phyloP scores from a whole-genome alignment of 2,888 invertebrate species.

The Pollenia angustigena region DNA sequence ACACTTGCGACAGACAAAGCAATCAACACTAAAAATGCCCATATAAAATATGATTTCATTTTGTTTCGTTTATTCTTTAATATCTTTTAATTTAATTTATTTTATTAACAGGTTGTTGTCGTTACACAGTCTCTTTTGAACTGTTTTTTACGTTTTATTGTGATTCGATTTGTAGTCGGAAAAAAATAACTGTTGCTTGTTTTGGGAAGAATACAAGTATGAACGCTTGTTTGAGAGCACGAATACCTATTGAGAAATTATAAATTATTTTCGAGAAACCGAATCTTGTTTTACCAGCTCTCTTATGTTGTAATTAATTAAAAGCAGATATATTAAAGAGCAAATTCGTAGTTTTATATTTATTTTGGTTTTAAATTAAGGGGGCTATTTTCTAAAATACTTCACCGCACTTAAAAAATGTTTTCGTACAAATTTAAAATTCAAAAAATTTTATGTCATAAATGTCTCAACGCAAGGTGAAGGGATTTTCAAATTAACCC shows the following conservation, averaged over 20 bases:
- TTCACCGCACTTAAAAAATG: too few species aligned
- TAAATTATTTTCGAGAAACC: not conserved
- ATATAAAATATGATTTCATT: conserved; percentile 77
- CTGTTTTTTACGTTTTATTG: conserved; percentile 36
- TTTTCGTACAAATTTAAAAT: too few species aligned
- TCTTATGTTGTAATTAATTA: not conserved
- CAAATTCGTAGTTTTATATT: too few species aligned
- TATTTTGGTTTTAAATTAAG: too few species aligned
- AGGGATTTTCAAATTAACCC: too few species aligned
- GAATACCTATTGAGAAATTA: conserved; percentile 21
- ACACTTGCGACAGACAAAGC: conserved; percentile 63
- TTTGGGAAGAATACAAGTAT: not conserved
- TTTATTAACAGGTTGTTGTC: conserved; percentile 16
- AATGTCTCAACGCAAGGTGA: too few species aligned
- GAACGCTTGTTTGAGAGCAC: not conserved
- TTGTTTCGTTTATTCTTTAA: conserved; percentile 20
- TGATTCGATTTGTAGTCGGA: conserved; percentile 38
- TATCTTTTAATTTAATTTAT: not conserved
- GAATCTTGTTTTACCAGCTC: conserved; percentile 12
- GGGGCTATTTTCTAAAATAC: too few species aligned
- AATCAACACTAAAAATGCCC: conserved; percentile 74
- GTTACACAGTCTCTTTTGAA: conserved; percentile 35
- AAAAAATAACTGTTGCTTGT: conserved; percentile 15
- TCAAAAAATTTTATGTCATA: too few species aligned
- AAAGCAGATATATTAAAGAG: not conserved